Conservation (phyloP, 2,888 invertebrate genomes). For the Catocala sponsa region DNA sequence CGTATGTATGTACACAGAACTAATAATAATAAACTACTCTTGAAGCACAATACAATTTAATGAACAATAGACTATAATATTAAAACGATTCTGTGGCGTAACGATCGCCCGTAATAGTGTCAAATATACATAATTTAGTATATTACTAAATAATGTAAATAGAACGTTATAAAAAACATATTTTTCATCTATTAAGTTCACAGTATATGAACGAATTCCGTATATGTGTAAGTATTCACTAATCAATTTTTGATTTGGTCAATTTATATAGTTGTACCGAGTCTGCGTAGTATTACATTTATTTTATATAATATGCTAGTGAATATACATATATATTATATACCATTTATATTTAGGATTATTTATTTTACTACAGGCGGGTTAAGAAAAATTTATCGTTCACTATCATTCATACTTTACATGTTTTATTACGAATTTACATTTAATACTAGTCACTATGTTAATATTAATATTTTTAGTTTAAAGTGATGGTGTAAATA, state of each 20-base stretch:
- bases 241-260: constrained; percentile 73
- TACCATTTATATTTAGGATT: constrained; percentile 48
- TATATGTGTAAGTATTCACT: constrained; percentile 69
- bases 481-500: constrained; percentile 56
- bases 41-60: constrained; percentile 37
- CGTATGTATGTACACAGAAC: constrained; percentile 38
- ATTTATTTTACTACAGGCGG: constrained; percentile 64
- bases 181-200: constrained; percentile 74
- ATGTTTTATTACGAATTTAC: constrained; percentile 74
- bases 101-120: constrained; percentile 74
- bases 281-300: constrained; percentile 78
- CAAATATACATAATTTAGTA: constrained; percentile 85
- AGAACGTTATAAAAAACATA: constrained; percentile 71
- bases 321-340: constrained; percentile 32
- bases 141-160: constrained; percentile 87
- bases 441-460: constrained; percentile 67
- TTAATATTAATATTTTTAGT: constrained; percentile 53
- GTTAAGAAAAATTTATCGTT: constrained; percentile 52
- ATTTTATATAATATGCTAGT: constrained; percentile 59
- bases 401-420: constrained; percentile 53
- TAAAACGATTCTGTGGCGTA: constrained; percentile 42
- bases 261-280: constrained; percentile 75
- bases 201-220: constrained; percentile 69
- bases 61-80: constrained; percentile 26
- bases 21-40: constrained; percentile 33